phyloP scores from a whole-genome alignment of 2,797 vertebrate species.

The Acrossocheilus fasciatus region DNA sequence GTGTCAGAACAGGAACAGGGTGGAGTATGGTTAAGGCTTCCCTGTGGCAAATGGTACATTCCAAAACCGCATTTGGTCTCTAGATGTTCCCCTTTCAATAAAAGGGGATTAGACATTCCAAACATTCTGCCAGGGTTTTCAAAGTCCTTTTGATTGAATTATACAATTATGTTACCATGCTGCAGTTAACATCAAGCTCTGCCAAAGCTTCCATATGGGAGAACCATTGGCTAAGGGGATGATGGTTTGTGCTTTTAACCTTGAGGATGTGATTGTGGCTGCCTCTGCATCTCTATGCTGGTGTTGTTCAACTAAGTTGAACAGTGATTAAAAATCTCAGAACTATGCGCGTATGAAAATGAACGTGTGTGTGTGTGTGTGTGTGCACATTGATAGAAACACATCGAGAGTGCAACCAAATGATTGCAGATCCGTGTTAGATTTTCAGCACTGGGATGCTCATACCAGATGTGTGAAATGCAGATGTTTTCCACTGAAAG shows the following conservation, averaged over 20 bases:
- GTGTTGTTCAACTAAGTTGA: not conserved
- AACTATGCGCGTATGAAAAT: not conserved
- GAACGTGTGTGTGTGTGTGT: not conserved
- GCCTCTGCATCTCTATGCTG: not conserved
- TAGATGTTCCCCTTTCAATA: conserved; percentile 54
- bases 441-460: conserved; percentile 8
- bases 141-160: conserved; percentile 44
- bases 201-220: conserved; percentile 39
- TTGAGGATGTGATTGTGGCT: conserved; percentile 31
- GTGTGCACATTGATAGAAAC: not conserved
- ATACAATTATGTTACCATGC: conserved; percentile 47
- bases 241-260: conserved; percentile 29
- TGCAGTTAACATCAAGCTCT: conserved; percentile 28
- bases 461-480: conserved; percentile 36
- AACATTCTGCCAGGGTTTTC: conserved; percentile 46
- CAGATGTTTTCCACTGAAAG: conserved; percentile 46
- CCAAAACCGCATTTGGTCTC: conserved; percentile 43
- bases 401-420: not conserved
- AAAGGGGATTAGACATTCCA: conserved; percentile 54
- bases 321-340: not conserved
- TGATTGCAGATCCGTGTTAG: not conserved
- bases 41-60: conserved; percentile 50
- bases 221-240: not conserved
- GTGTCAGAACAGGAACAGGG: not conserved
- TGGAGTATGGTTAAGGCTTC: conserved; percentile 6